Evolutionary conservation across 1,140 invertebrate genomes (phyloP), one percentile per base, ranked within the genome.

Genomic region (Philopotamus ludificatus): DNA sequence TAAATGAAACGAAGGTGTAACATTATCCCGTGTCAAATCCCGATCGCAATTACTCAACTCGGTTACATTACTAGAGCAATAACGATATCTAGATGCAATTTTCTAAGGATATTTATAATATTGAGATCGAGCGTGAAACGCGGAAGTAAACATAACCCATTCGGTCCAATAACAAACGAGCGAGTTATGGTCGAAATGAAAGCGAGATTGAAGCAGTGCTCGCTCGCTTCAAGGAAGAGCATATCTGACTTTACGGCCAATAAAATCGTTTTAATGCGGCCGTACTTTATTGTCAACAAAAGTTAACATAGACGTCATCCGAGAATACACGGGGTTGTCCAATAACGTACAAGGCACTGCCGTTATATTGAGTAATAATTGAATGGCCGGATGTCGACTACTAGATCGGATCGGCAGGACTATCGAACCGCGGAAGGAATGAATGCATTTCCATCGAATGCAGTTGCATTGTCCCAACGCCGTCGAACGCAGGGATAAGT

Each of bases 281-380:
- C 4, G 28, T 12, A 34, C 12, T 34, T 34, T 34, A 34, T 34
- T 34, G 28, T 4, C n/a, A n/a, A n/a, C n/a, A n/a, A n/a, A n/a
- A n/a, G n/a, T n/a, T n/a, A n/a, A n/a, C n/a, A n/a, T n/a, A n/a
- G n/a, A n/a, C n/a, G 42, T 12, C 42, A 44, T 39, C 42, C 42
- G 42, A 44, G n/a, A 44, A 44, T 15, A 15, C 42, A 15, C 20
- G n/a, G 42, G n/a, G n/a, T 44, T 44, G 42, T 44, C 20, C n/a
- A n/a, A n/a, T n/a, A n/a, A n/a, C n/a, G n/a, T n/a, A 34, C 28
- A 34, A 34, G 12, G 28, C 4, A 34, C 4, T 55, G 51, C 51
- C 51, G 51, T 55, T 55, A 55, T 34, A 15, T 34, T 55, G 51
- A 18, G 26, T 55, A 3, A 50, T 15, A 55, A 55, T 55, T 55